These are phyloP conservation scores for Reticulitermes lucifugus DNA, from an alignment of 2,888 invertebrate genomes.

Conservation along the genomic window DNA sequence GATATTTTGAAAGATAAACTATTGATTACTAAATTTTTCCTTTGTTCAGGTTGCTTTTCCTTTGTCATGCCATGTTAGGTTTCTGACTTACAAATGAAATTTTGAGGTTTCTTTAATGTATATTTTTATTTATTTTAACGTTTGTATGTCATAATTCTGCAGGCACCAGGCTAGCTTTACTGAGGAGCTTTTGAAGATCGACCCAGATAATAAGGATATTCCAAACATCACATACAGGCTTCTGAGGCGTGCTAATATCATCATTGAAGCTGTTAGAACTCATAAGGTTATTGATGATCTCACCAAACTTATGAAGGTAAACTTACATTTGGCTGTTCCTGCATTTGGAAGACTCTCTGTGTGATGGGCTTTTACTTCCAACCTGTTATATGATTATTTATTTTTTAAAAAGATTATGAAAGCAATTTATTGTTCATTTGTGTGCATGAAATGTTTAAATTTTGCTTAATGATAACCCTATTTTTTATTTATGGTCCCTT, in stretches of 20 bases:
- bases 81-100: too few species aligned
- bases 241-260: slow-evolving; percentile 70
- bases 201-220: background rate
- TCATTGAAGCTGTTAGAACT: slow-evolving; percentile 71
- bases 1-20: too few species aligned
- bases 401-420: too few species aligned
- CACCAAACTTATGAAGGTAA: slow-evolving; percentile 65
- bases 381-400: background rate
- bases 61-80: too few species aligned
- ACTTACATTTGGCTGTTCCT: background rate
- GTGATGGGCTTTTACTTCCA: background rate
- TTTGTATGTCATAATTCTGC: background rate
- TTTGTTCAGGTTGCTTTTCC: too few species aligned
- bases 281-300: slow-evolving; percentile 71
- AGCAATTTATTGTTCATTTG: background rate
- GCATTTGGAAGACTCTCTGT: background rate
- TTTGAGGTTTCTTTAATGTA: too few species aligned
- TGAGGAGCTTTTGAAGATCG: slow-evolving; percentile 19
- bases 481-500: too few species aligned
- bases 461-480: too few species aligned
- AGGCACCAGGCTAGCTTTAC: background rate
- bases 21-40: too few species aligned
- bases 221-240: slow-evolving; percentile 64
- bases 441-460: background rate
- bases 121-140: too few species aligned